phyloP scores from a whole-genome alignment of 2,113 vertebrate genomes.

The Triplophysa tibetana region DNA sequence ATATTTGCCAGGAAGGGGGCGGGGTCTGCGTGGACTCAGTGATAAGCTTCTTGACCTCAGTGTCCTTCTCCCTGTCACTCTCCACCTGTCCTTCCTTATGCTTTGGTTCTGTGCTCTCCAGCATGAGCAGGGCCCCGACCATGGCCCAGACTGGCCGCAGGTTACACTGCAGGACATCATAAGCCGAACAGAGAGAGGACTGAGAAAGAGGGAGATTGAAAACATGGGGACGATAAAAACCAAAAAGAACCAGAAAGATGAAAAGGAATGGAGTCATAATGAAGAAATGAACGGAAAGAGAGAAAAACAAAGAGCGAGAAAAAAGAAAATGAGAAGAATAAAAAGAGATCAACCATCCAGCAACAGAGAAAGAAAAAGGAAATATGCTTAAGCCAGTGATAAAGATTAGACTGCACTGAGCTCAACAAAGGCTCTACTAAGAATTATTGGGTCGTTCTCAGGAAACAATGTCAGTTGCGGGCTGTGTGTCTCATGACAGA shows the following conservation, averaged over 20 bases:
- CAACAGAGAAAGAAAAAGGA: conserved; percentile 41
- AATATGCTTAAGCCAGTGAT: not conserved
- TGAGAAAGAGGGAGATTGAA: conserved; percentile 73
- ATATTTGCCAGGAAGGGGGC: conserved; percentile 84
- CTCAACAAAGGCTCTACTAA: not conserved
- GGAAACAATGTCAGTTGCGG: not conserved
- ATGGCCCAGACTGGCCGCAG: conserved; percentile 83
- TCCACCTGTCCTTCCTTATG: conserved; percentile 59
- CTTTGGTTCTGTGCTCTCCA: conserved; percentile 62
- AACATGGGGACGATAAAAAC: conserved; percentile 60
- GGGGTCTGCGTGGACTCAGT: conserved; percentile 73
- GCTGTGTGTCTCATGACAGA: not conserved
- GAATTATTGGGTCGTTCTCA: conserved; percentile 5
- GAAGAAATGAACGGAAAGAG: conserved; percentile 3
- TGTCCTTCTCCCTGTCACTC: conserved; percentile 29
- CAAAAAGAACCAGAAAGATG: conserved; percentile 51
- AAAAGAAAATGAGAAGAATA: conserved; percentile 64
- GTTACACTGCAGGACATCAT: conserved; percentile 91
- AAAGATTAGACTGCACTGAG: not conserved
- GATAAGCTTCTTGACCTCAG: conserved; percentile 23
- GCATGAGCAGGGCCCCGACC: conserved; percentile 78
- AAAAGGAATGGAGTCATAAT: not conserved
- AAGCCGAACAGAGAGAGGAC: conserved; percentile 92
- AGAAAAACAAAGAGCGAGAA: conserved; percentile 64
- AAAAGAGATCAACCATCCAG: conserved; percentile 27